A percentile compares a stretch with the other conserved stretches of the same genome.
Conservation (phyloP, 2,113 vertebrate species). For the Malurus cyaneus region DNA sequence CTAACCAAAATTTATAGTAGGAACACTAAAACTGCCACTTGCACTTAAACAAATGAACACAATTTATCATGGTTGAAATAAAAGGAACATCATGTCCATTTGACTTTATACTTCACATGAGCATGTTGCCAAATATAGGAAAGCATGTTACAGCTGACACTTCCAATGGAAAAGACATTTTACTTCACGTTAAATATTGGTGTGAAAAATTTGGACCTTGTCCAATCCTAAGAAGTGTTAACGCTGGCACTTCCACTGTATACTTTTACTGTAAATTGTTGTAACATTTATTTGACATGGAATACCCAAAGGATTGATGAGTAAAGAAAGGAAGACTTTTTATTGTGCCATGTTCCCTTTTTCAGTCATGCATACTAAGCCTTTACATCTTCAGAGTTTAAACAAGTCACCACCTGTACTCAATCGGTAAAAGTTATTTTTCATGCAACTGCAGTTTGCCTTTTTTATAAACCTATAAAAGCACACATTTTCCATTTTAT, state of each 20-base stretch:
- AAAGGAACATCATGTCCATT: slow-evolving; percentile 80
- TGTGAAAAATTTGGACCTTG: slow-evolving; percentile 83
- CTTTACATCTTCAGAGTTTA: slow-evolving; percentile 82
- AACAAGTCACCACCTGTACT: slow-evolving; percentile 85
- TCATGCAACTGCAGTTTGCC: slow-evolving; percentile 79
- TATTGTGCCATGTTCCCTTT: slow-evolving; percentile 88
- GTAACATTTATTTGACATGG: slow-evolving; percentile 91
- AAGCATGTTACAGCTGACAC: slow-evolving; percentile 84
- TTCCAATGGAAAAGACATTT: slow-evolving; percentile 87
- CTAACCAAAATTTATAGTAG: slow-evolving; percentile 88
- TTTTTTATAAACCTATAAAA: slow-evolving; percentile 84
- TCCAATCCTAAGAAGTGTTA: slow-evolving; percentile 90
- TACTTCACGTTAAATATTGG: slow-evolving; percentile 87
- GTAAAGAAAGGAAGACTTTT: slow-evolving; percentile 83
- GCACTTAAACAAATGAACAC: slow-evolving; percentile 86
- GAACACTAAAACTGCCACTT: slow-evolving; percentile 90
- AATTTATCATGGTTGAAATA: slow-evolving; percentile 85
- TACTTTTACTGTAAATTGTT: slow-evolving; percentile 92
- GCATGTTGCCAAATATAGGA: slow-evolving; percentile 90
- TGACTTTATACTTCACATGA: slow-evolving; percentile 78
- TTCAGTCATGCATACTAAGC: slow-evolving; percentile 89
- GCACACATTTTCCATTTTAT: slow-evolving; percentile 84
- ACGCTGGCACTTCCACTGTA: slow-evolving; percentile 91
- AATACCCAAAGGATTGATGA: slow-evolving; percentile 90
- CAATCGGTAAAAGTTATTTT: slow-evolving; percentile 83